Conservation (phyloP, 2,113 vertebrate genomes). For the Peromyscus maniculatus region DNA sequence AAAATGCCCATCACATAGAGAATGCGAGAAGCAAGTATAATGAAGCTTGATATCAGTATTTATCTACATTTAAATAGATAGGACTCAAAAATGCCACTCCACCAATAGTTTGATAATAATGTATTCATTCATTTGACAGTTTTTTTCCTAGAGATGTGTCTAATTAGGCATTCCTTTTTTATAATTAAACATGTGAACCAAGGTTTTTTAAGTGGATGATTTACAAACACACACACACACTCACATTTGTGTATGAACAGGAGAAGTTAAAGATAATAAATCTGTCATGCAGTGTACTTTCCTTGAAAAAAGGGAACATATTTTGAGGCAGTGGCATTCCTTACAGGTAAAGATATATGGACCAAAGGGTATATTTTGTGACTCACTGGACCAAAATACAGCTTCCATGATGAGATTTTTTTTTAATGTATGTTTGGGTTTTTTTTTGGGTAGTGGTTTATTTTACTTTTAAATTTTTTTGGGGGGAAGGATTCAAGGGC, state of each 20-base stretch:
- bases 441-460: background rate
- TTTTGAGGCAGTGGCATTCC: background rate
- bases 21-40: background rate
- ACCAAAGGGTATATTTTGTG: too few species aligned
- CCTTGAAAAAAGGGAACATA: background rate
- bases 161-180: background rate
- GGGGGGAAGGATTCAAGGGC: background rate
- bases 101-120: background rate
- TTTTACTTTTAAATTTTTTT: background rate
- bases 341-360: background rate
- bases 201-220: background rate
- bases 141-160: background rate
- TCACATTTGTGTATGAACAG: background rate
- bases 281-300: background rate
- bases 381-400: background rate
- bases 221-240: background rate
- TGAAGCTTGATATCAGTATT: background rate
- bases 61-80: background rate
- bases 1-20: background rate
- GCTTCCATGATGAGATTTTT: background rate
- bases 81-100: background rate
- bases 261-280: background rate
- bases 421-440: background rate
- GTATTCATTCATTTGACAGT: background rate
- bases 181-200: background rate